Conservation (phyloP, 2,797 vertebrate species). For the Artibeus jamaicensis region DNA sequence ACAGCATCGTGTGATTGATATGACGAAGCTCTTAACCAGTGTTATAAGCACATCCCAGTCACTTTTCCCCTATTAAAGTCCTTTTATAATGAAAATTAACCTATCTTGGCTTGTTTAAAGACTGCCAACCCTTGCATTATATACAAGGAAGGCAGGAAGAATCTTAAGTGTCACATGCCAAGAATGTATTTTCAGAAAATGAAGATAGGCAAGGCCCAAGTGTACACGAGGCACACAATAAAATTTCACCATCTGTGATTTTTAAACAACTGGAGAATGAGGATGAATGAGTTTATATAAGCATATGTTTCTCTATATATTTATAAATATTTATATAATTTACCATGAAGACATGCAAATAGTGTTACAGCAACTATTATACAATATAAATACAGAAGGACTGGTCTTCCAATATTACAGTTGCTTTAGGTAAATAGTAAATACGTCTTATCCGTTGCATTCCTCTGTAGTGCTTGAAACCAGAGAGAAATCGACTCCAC, state of each 20-base stretch:
- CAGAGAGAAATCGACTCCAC: slow-evolving; percentile 80
- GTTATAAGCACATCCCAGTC: slow-evolving; percentile 48
- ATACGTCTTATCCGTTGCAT: slow-evolving; percentile 82
- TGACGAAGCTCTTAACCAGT: slow-evolving; percentile 53
- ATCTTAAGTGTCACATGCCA: slow-evolving; percentile 80
- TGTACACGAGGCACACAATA: slow-evolving; percentile 74
- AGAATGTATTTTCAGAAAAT: slow-evolving; percentile 57
- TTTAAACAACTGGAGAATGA: slow-evolving; percentile 83
- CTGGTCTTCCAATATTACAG: slow-evolving; percentile 79
- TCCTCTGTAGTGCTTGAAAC: slow-evolving; percentile 83
- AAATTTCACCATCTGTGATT: slow-evolving; percentile 75
- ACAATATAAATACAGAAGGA: slow-evolving; percentile 92
- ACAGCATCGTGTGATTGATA: slow-evolving; percentile 42
- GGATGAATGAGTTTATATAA: slow-evolving; percentile 82
- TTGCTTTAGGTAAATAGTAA: slow-evolving; percentile 79
- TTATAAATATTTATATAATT: slow-evolving; percentile 88
- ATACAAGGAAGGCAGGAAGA: slow-evolving; percentile 75
- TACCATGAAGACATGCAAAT: slow-evolving; percentile 89
- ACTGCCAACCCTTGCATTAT: slow-evolving; percentile 75
- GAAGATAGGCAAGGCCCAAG: slow-evolving; percentile 76
- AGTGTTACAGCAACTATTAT: slow-evolving; percentile 86
- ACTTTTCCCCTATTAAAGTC: slow-evolving; percentile 52
- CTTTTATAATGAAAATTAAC: slow-evolving; percentile 55
- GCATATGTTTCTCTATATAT: slow-evolving; percentile 81
- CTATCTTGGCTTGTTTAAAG: slow-evolving; percentile 74